Evolutionary conservation across 2,888 invertebrate species (phyloP).

Genomic region (Drosophila seclusa): DNA sequence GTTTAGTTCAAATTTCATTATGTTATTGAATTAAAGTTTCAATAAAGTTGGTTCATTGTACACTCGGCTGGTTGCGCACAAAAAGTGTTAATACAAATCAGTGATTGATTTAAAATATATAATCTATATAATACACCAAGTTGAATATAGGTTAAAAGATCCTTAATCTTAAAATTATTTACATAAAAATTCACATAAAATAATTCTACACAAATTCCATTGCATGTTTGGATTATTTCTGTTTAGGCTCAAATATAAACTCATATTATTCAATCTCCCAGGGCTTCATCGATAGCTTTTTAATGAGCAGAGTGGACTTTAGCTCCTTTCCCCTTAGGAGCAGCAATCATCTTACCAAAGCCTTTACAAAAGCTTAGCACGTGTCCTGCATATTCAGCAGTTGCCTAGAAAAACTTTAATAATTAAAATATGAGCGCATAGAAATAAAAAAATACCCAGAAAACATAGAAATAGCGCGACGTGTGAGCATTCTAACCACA

Average conservation of each 20-base stretch:
- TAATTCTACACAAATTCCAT: not conserved
- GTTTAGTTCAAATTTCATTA: constrained; percentile 28
- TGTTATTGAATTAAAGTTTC: constrained; percentile 3
- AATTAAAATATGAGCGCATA: constrained; percentile 44
- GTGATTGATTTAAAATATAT: not conserved
- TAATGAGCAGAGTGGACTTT: not conserved
- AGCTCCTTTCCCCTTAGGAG: not conserved
- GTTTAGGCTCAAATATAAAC: not conserved
- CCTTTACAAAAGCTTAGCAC: constrained; percentile 9
- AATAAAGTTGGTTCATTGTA: not conserved
- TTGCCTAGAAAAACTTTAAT: constrained; percentile 38
- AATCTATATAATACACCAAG: not conserved
- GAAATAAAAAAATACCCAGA: constrained; percentile 19
- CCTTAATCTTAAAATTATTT: not conserved
- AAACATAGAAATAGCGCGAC: constrained; percentile 25
- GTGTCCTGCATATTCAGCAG: constrained; percentile 34
- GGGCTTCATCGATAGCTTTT: not conserved
- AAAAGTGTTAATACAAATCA: not conserved
- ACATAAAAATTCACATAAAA: no score
- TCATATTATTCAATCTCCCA: not conserved
- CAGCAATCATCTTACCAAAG: constrained; percentile 27
- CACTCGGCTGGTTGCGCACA: not conserved
- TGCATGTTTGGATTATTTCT: not conserved
- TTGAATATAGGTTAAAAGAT: not conserved
- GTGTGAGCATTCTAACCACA: constrained; percentile 43